phyloP scores from a whole-genome alignment of 2,888 invertebrate genomes.

The Orthosia gothica region DNA sequence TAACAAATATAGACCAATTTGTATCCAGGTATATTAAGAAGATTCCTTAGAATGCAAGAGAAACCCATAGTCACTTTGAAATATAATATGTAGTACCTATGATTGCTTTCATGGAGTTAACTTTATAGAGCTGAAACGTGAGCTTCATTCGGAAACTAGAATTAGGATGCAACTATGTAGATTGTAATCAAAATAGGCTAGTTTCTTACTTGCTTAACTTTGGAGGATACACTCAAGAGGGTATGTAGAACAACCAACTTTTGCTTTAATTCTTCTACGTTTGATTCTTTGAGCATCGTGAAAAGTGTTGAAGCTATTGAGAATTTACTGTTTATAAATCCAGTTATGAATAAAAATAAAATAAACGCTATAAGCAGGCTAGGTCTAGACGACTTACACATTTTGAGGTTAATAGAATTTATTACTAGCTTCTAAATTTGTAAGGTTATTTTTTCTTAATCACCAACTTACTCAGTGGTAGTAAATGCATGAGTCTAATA shows the following conservation, averaged over 20 bases:
- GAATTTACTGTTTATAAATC: background rate
- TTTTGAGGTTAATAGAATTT: no score
- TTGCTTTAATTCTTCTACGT: background rate
- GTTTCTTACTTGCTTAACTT: conserved; percentile 10
- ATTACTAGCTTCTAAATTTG: no score
- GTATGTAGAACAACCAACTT: background rate
- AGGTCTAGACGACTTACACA: no score
- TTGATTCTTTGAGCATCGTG: background rate
- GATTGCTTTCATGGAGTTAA: conserved; percentile 17
- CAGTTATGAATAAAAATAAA: no score
- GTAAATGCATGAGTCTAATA: no score
- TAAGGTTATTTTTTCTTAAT: no score
- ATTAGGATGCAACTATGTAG: conserved; percentile 17
- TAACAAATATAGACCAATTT: background rate
- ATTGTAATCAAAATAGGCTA: conserved; percentile 27
- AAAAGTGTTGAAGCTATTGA: background rate
- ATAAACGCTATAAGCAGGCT: no score
- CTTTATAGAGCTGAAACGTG: conserved; percentile 19
- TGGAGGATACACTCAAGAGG: background rate
- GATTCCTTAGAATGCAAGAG: background rate
- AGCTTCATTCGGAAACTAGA: conserved; percentile 25
- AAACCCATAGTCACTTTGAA: background rate
- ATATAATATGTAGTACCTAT: background rate
- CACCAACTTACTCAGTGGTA: no score
- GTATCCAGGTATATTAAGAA: background rate